Percentiles rank a stretch among this genome's conserved stretches.
Evolutionary conservation across 2,113 vertebrate species (phyloP).

Genomic region (Centrocercus urophasianus): DNA sequence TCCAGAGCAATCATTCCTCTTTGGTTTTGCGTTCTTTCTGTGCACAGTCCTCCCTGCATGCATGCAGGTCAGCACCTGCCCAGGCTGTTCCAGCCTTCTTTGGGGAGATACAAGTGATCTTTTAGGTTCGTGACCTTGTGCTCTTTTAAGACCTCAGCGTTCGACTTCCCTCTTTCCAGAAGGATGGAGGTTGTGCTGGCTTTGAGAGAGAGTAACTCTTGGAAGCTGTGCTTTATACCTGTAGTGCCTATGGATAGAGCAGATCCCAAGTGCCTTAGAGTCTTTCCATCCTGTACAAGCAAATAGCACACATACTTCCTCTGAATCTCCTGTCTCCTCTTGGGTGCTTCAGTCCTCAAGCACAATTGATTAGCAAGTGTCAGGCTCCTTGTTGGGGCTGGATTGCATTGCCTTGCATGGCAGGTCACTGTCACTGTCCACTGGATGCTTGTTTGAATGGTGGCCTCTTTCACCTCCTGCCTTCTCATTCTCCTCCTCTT

Average conservation of each 20-base stretch:
- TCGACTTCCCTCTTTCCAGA: background rate
- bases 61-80: background rate
- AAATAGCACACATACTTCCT: background rate
- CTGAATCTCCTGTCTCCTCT: background rate
- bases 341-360: background rate
- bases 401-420: background rate
- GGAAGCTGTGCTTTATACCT: background rate
- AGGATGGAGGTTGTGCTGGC: background rate
- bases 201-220: background rate
- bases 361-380: rapidly evolving
- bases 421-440: background rate
- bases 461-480: background rate
- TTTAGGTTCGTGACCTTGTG: background rate
- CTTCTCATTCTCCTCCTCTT: background rate
- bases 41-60: background rate
- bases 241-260: background rate
- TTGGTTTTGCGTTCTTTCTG: constrained; percentile 38
- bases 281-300: background rate
- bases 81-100: background rate
- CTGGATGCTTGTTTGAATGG: background rate
- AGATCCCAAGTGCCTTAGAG: background rate
- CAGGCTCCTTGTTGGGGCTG: background rate
- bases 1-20: constrained; percentile 54
- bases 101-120: background rate
- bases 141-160: background rate